Evolutionary conservation across 1,140 invertebrate genomes (phyloP), one percentile per base, ranked within the genome.

Genomic region (Physella acuta): DNA sequence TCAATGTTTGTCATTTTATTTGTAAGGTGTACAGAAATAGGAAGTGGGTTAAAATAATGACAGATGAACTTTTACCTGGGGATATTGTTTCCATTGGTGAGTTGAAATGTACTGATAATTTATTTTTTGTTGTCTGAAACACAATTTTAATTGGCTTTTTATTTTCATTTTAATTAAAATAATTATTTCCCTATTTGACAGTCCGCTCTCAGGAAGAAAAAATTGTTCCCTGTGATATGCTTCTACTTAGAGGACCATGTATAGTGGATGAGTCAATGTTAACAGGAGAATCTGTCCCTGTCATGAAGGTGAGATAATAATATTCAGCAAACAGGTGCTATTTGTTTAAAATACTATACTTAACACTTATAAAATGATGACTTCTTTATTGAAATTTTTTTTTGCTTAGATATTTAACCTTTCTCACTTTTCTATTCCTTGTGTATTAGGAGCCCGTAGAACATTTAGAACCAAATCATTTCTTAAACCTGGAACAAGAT

Each of bases 241-340:
- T 99, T 14, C 87, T 99, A 30, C 84, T 99, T 55, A 87, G 95
- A 80, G 96, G 96, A 30, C 91, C 93, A 24, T 98, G 95, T 83
- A 96, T 99, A 78, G 93, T 98, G 2, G 96, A 99, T 85, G 96
- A 99, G 85, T 96, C 94, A 71, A 97, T 98, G 94, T 87, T 99
- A 58, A 99, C 97, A 64, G 95, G 94, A 85, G 87, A 88, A 77
- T 98, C 95, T 73, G 95, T 99, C n/a, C 98, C 98, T 8, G 97
- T 99, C 86, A 99, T 99, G 95, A 99, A 99, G 79, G 88, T 87
- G 75, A 74, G 73, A 26, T 30, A n/a, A n/a, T n/a, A n/a, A n/a
- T n/a, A n/a, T n/a, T n/a, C n/a, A n/a, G n/a, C n/a, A n/a, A n/a
- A n/a, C n/a, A n/a, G n/a, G n/a, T n/a, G n/a, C n/a, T n/a, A n/a